Evolutionary conservation across 2,888 invertebrate genomes (phyloP), one percentile per base, ranked within the genome.

Genomic region (Caenorhabditis japonica): DNA sequence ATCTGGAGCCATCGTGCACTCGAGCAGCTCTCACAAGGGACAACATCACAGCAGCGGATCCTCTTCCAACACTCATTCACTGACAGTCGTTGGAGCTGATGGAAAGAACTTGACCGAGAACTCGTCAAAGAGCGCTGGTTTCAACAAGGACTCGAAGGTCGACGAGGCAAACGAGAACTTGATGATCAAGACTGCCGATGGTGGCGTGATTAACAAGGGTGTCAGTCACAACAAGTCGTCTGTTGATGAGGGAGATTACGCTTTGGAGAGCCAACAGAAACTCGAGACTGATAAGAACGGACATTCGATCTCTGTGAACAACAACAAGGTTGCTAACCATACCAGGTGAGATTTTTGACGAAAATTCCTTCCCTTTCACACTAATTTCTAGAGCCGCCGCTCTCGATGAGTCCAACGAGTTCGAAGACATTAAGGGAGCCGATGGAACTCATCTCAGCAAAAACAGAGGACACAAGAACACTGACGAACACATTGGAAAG

Each of bases 191-290:
- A 36, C 27, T 2, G 30, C 41, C 2, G 43, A 66, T 49, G 66
- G 66, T 43, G 41, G 41, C 17, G 51, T 66, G 64, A 19, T 56
- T 17, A 41, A 66, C 27, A 33, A 33, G 7, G 66, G 66, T 56
- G 38, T 25, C 34, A 66, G 66, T 23, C 66, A 66, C 49, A 66
- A 66, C 51, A 66, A 66, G 44, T 56, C 66, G 12, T 66, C 66
- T 0, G 51, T 44, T 2, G 56, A 66, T 23, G 49, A 38, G 15
- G 56, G 44, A 36, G 34, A 43, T 12, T 66, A 66, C 21, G 17
- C 12, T 10, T n/a, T 66, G 27, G 56, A 49, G 15, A 66, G 51
- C n/a, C 38, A 21, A 23, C 43, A 34, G 43, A 23, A 17, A 2
- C 21, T 21, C 15, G 23, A 23, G 25, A 43, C 56, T 8, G 66